Evolutionary conservation across 2,113 vertebrate species (phyloP).

Genomic region (Rhinichthys klamathensis): DNA sequence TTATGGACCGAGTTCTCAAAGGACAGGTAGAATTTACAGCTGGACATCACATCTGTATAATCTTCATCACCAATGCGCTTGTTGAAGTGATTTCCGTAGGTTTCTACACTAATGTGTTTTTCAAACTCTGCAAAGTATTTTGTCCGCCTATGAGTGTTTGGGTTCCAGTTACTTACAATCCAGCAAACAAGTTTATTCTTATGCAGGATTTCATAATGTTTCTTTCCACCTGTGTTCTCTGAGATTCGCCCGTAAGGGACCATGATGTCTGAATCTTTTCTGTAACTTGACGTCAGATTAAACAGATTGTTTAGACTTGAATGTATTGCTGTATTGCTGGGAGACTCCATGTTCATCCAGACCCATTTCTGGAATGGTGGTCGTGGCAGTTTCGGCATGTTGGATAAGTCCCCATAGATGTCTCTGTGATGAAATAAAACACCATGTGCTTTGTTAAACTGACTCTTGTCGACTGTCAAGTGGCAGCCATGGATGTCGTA

Average conservation of each 20-base stretch:
- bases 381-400: slow-evolving; percentile 77
- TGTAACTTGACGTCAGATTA: slow-evolving; percentile 75
- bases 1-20: slow-evolving; percentile 88
- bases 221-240: slow-evolving; percentile 68
- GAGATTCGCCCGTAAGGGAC: slow-evolving; percentile 85
- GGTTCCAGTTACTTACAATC: slow-evolving; percentile 89
- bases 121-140: slow-evolving; percentile 83
- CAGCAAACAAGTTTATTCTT: slow-evolving; percentile 87
- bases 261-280: slow-evolving; percentile 80
- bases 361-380: slow-evolving; percentile 89
- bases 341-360: slow-evolving; percentile 89
- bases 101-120: slow-evolving; percentile 80
- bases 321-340: slow-evolving; percentile 75
- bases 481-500: slow-evolving; percentile 81
- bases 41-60: slow-evolving; percentile 76
- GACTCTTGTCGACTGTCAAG: slow-evolving; percentile 79
- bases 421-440: slow-evolving; percentile 85
- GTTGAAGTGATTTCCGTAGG: slow-evolving; percentile 78
- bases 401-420: slow-evolving; percentile 77
- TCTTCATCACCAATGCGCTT: slow-evolving; percentile 74
- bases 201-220: slow-evolving; percentile 77
- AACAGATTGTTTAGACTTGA: slow-evolving; percentile 78
- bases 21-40: slow-evolving; percentile 88
- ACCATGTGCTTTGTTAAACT: slow-evolving; percentile 80
- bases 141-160: slow-evolving; percentile 74